phyloP scores from a whole-genome alignment of 2,888 invertebrate species.

The Lumbricus terrestris region DNA sequence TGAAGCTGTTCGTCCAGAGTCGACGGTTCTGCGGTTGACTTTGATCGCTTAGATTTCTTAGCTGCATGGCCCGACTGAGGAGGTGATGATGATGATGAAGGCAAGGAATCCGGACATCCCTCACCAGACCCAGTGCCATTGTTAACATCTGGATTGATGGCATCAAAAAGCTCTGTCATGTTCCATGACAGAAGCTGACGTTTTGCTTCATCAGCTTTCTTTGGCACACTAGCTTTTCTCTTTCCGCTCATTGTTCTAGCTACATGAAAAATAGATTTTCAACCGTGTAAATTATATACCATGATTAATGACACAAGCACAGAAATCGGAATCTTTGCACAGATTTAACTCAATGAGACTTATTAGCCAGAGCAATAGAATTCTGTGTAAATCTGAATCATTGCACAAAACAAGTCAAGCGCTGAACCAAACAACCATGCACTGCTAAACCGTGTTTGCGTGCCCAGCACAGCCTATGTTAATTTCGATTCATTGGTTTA shows the following conservation, averaged over 20 bases:
- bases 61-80: neutral
- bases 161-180: slow-evolving; percentile 46
- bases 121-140: neutral
- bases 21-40: neutral
- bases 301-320: neutral
- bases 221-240: slow-evolving; percentile 46
- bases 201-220: slow-evolving; percentile 45
- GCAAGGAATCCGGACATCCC: neutral
- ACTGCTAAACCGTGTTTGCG: neutral
- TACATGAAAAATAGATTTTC: neutral
- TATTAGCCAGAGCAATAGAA: no score
- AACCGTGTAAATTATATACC: neutral
- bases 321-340: no score
- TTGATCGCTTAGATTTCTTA: neutral
- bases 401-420: no score
- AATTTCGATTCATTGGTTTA: neutral
- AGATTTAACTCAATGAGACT: no score
- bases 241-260: slow-evolving; percentile 45
- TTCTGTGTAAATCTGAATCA: no score
- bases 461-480: neutral
- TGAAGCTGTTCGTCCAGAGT: slow-evolving; percentile 9
- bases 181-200: slow-evolving; percentile 49
- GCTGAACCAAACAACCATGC: no score
- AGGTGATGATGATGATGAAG: neutral
- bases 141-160: slow-evolving; percentile 22